Conservation (phyloP, 1,140 invertebrate species). For the Periplaneta americana region DNA sequence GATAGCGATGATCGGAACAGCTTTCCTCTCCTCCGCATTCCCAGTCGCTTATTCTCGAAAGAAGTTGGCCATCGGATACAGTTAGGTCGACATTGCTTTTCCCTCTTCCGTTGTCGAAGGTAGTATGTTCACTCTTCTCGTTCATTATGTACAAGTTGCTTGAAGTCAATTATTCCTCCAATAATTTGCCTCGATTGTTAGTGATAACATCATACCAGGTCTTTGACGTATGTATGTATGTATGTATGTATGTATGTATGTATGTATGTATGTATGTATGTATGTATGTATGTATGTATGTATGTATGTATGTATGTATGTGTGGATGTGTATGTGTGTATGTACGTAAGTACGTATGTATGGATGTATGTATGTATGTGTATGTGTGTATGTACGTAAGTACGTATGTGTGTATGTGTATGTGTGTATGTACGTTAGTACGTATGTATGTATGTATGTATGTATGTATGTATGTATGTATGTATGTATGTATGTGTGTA, state of each 20-base stretch:
- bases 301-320: conserved; percentile 19
- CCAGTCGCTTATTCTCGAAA: no score
- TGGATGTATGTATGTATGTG: conserved; percentile 29
- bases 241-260: not conserved
- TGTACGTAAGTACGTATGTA: not conserved
- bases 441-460: not conserved
- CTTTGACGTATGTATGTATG: conserved; percentile 7
- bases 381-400: not conserved
- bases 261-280: conserved; percentile 18
- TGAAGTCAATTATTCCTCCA: no score
- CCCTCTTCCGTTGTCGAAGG: no score
- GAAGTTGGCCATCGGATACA: no score
- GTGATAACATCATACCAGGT: no score
- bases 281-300: conserved; percentile 21
- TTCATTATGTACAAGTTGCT: no score
- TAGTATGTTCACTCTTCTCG: no score
- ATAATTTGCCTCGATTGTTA: no score
- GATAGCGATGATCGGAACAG: no score
- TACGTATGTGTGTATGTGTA: not conserved
- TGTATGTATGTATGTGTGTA: not conserved
- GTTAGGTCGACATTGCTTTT: no score
- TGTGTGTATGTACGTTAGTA: not conserved
- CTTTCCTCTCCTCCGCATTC: no score
- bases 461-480: not conserved
- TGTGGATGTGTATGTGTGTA: conserved; percentile 30